Evolutionary conservation across 1,140 invertebrate genomes (phyloP), one percentile per base, ranked within the genome.

Genomic region (Forficula auricularia): DNA sequence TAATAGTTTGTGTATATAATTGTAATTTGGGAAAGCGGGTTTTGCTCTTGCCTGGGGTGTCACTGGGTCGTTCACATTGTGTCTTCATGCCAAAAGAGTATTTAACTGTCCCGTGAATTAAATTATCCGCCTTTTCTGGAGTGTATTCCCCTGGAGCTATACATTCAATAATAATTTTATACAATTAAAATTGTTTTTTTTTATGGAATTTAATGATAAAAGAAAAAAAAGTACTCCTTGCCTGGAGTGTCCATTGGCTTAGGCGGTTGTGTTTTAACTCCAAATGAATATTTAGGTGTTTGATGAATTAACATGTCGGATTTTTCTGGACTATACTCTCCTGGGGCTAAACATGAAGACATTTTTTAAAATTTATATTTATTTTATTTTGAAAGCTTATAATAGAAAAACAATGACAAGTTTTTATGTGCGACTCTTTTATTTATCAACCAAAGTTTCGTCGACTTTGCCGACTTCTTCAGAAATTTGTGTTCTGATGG

Each of bases 251-350:
- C 47, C 45, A 54, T 68, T 37, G 62, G 69, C 57, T 77, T 75
- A 38, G 69, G 67, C 7, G 67, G 62, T 45, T 61, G 65, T 2
- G 73, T 71, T 48, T 73, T 74, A 38, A 71, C 56, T 7, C 72
- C 71, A 54, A 75, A 82, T 2, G 77, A 77, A 51, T 74, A 80
- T 44, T 75, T 75, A 22, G 77, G 77, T 3, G 75, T 70, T 48
- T 75, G 72, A 45, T 74, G 64, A 2, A 77, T 69, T 0, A 70
- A 68, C 52, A 73, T 71, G 33, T 71, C 71, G 1, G 73, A 72
- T 44, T 76, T 77, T 51, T 82, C 75, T 0, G 84, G 79, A 64
- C 82, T 72, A 65, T 92, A 75, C 63, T 84, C 72, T 43, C 87
- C 70, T 38, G 88, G 72, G 10, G 43, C 78, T 27, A 14, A 47